Evolutionary conservation across 1,140 invertebrate species (phyloP).

Genomic region (Hycleus cichorii): DNA sequence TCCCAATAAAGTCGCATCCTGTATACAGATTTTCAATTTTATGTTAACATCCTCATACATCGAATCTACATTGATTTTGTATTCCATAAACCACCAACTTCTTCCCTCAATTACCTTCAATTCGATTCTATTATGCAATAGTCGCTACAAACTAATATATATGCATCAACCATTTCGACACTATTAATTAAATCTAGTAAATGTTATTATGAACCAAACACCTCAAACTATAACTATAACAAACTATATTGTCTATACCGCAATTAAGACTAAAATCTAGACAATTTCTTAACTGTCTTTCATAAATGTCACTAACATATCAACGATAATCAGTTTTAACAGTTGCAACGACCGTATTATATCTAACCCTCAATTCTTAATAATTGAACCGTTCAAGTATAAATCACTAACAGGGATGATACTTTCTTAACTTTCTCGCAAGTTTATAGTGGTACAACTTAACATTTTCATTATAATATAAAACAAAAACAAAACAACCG

Average conservation of each 20-base stretch:
- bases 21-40: constrained; percentile 5
- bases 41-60: constrained; percentile 7
- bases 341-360: neutral
- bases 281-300: constrained; percentile 7
- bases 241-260: neutral
- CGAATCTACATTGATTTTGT: constrained; percentile 5
- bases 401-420: constrained; percentile 1
- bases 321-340: constrained; percentile 7
- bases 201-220: neutral
- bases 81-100: constrained; percentile 13
- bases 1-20: too few relatives aligned
- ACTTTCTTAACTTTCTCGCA: neutral
- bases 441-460: neutral
- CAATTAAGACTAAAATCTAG: neutral
- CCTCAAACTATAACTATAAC: neutral
- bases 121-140: neutral
- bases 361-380: neutral
- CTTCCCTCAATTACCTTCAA: constrained; percentile 9
- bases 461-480: too few relatives aligned
- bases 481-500: too few relatives aligned
- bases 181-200: constrained; percentile 9
- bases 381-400: constrained; percentile 15
- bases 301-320: constrained; percentile 8
- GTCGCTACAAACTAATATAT: constrained; percentile 6
- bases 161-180: constrained; percentile 2